Conservation (phyloP, 2,113 vertebrate genomes). For the Platysteira castanea region DNA sequence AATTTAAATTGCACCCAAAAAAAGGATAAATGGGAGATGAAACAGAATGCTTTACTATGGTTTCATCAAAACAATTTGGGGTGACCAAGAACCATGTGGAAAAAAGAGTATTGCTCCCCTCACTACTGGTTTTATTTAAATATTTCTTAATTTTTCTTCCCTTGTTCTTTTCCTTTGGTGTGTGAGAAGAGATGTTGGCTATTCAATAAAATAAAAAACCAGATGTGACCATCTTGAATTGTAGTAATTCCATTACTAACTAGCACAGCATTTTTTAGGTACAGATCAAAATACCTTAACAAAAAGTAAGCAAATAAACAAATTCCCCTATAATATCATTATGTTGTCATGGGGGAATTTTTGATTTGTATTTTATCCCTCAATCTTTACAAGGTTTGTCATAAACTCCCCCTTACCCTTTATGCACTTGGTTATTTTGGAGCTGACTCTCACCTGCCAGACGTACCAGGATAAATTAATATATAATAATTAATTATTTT, state of each 20-base stretch:
- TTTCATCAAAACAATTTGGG: not conserved
- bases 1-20: not conserved
- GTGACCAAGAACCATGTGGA: not conserved
- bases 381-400: not conserved
- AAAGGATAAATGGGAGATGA: not conserved
- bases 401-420: not conserved
- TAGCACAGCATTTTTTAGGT: not conserved
- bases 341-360: not conserved
- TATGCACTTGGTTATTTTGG: not conserved
- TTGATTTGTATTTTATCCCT: not conserved
- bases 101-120: not conserved
- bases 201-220: not conserved
- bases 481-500: not conserved
- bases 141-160: not conserved
- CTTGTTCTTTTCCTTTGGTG: not conserved
- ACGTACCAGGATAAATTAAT: not conserved
- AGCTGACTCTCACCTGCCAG: not conserved
- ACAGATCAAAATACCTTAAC: not conserved
- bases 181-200: not conserved
- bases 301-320: not conserved
- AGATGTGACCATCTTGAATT: accelerated
- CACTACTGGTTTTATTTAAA: accelerated
- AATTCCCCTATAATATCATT: accelerated
- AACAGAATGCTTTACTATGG: not conserved
- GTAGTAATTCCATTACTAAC: not conserved